These are phyloP conservation scores for Brachypodius melanocephalos DNA, from an alignment of 2,113 vertebrate species.

Conservation along the genomic window DNA sequence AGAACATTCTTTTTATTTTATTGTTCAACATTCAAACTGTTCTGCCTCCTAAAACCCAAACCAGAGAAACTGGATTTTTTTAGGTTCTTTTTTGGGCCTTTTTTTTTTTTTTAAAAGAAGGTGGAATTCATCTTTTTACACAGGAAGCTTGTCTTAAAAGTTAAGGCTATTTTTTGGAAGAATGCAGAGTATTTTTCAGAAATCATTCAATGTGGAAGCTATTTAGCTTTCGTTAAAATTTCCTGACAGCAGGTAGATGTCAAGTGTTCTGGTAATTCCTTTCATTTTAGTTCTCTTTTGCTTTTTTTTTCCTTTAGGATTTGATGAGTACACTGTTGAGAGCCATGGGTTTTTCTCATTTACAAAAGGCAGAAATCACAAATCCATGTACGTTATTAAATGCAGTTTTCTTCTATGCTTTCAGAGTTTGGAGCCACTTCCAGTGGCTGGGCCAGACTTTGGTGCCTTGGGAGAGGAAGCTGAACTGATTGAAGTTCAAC, in stretches of 20 bases:
- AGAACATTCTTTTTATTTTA: neutral
- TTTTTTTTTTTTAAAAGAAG: too few species aligned
- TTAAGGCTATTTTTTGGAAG: neutral
- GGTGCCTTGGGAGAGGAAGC: slow-evolving; percentile 82
- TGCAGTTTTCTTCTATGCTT: neutral
- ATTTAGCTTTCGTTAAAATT: neutral
- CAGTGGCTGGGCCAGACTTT: slow-evolving; percentile 83
- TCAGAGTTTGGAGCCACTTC: slow-evolving; percentile 92
- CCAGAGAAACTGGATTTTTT: neutral
- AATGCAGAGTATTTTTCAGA: neutral
- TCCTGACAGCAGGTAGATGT: neutral
- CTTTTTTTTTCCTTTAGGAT: neutral
- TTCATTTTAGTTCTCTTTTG: neutral
- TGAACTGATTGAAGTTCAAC: slow-evolving; percentile 84
- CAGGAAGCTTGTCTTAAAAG: neutral
- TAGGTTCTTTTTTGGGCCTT: too few species aligned
- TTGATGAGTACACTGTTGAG: neutral
- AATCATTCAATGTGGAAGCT: neutral
- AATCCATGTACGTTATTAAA: rapidly evolving
- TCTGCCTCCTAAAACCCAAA: neutral
- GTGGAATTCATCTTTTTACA: neutral
- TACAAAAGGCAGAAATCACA: neutral
- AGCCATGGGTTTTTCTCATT: neutral
- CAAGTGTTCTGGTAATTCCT: neutral
- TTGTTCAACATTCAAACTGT: neutral